These are phyloP conservation scores for Hesperia comma DNA, from an alignment of 2,888 invertebrate genomes.

Conservation along the genomic window DNA sequence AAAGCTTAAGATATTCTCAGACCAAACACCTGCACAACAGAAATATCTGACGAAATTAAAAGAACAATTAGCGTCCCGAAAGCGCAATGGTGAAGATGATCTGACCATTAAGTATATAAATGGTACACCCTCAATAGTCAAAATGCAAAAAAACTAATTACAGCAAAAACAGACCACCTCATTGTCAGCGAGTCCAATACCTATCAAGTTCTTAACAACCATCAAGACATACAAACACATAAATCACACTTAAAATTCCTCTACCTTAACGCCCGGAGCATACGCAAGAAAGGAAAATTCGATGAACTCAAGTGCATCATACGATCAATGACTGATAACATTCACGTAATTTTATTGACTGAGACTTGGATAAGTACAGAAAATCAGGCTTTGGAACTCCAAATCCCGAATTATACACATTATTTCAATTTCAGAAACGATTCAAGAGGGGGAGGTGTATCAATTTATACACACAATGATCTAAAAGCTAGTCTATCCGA, in stretches of 20 bases:
- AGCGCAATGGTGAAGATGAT: conserved; percentile 29
- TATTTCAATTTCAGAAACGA: conserved; percentile 15
- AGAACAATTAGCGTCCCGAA: conserved; percentile 19
- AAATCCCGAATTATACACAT: conserved; percentile 17
- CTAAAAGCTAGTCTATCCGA: conserved; percentile 3
- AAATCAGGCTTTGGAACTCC: conserved; percentile 6
- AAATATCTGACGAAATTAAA: conserved; percentile 29
- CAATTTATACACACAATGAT: conserved; percentile 11
- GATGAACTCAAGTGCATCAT: conserved; percentile 23
- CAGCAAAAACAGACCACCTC: background rate
- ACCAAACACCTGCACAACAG: conserved; percentile 37
- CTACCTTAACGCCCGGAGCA: conserved; percentile 14
- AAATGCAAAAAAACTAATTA: conserved; percentile 31
- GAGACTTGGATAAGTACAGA: conserved; percentile 22
- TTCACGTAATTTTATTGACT: conserved; percentile 17
- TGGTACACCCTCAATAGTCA: conserved; percentile 27
- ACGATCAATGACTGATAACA: background rate
- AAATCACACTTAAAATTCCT: conserved; percentile 18
- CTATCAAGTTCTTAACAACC: conserved; percentile 28
- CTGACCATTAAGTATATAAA: conserved; percentile 34
- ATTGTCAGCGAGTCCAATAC: conserved; percentile 8
- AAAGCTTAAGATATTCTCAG: conserved; percentile 33
- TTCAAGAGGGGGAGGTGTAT: conserved; percentile 22
- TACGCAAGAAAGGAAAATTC: conserved; percentile 8
- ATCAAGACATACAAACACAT: conserved; percentile 10